Base-by-base conservation (phyloP, 2,113 vertebrate species). In the Dicrurus megarhynchus region DNA sequence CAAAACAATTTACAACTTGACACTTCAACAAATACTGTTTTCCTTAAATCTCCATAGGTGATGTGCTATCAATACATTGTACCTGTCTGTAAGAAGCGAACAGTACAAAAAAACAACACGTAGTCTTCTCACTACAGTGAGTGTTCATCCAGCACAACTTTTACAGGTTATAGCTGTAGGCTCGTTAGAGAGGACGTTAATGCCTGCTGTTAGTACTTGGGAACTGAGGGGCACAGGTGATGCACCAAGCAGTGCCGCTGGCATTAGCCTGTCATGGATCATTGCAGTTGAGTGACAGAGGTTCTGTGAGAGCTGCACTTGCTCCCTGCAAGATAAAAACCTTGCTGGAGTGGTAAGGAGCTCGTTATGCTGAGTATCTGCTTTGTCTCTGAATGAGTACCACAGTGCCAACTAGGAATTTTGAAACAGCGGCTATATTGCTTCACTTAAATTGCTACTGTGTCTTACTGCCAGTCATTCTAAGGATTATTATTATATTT, bases 21-120 rank as follows among this genome's bases (percentile, higher is more conserved):
- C 21, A 57, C 6, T 46, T 89, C 28, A 61, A 13, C 14, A 80
- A 67, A 68, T 33, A 22, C 3, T 71, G 2, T 52, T 84, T 78
- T 55, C 60, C 44, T 83, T 64, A 14, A 28, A 49, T 64, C 47
- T 63, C 1, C 9, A 1, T 41, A 14, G 16, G 23, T 50, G 20
- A 10, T 55, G 18, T 89, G 30, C 41, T 30, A 3, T 69, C 46
- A 63, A 55, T 30, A 32, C 56, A 28, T 18, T 53, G 13, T 81
- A 27, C 10, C 44, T 74, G 14, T 33, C 69, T 59, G 0, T 39
- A 49, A 39, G 39, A 82, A 67, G 50, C 18, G 61, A 65, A 23
- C 22, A 57, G 8, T n/a, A 9, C 17, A 16, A 8, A 33, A 76
- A 74, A 44, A 0, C 9, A 49, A 1, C 5, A 21, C 0, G 0